Conservation (phyloP, 2,113 vertebrate genomes). For the Pluvialis apricaria region DNA sequence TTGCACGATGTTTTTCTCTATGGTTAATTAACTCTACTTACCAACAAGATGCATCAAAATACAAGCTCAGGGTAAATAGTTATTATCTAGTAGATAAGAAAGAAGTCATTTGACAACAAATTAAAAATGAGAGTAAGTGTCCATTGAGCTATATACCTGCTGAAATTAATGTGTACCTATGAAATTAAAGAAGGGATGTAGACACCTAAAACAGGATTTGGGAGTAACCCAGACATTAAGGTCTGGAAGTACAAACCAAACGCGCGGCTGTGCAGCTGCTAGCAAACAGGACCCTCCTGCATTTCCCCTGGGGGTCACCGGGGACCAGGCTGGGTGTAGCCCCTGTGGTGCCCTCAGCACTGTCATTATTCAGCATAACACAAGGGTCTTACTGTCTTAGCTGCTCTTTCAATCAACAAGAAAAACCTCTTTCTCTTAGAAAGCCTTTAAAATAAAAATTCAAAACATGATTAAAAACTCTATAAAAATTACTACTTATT, state of each 20-base stretch:
- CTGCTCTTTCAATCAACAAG: background rate
- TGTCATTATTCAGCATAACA: background rate
- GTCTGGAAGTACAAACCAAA: background rate
- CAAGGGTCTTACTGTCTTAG: background rate
- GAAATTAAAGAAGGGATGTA: background rate
- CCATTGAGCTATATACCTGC: background rate
- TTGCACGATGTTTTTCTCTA: background rate
- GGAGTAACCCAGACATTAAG: background rate
- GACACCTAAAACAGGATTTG: background rate
- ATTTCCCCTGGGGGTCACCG: background rate
- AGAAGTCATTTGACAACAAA: background rate
- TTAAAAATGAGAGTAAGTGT: background rate
- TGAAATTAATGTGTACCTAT: background rate
- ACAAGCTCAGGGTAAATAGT: background rate
- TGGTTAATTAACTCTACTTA: background rate
- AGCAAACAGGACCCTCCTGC: background rate
- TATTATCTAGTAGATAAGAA: background rate
- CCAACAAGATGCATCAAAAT: background rate
- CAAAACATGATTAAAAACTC: background rate
- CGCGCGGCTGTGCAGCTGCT: fast-evolving
- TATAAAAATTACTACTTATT: background rate
- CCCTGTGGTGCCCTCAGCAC: background rate
- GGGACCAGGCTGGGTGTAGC: background rate
- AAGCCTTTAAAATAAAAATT: background rate
- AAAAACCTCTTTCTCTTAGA: background rate